phyloP scores from a whole-genome alignment of 2,888 invertebrate genomes.

The Melinaea marsaeus region DNA sequence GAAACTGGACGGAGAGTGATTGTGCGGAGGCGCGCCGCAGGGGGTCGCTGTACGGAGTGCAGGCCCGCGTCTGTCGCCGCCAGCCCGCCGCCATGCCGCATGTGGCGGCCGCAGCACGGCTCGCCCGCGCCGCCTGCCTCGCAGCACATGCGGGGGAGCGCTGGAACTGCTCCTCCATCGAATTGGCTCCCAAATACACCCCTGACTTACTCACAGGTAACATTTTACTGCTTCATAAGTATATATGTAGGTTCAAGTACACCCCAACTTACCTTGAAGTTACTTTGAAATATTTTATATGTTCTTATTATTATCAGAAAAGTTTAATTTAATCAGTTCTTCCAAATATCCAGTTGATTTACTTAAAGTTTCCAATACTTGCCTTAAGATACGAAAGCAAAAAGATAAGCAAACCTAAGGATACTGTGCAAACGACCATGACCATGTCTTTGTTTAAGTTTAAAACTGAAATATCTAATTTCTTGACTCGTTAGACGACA shows the following conservation, averaged over 20 bases:
- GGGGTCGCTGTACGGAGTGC: conserved; percentile 78
- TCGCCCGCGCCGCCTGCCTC: conserved; percentile 84
- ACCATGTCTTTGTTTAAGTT: too few species aligned
- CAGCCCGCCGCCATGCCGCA: conserved; percentile 84
- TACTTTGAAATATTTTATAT: conserved; percentile 21
- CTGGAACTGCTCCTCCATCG: conserved; percentile 91
- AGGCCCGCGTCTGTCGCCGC: conserved; percentile 81
- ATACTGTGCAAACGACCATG: too few species aligned
- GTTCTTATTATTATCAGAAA: too few species aligned
- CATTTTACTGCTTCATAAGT: conserved; percentile 13
- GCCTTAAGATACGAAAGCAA: too few species aligned
- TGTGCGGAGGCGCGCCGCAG: conserved; percentile 63
- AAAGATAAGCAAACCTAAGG: too few species aligned
- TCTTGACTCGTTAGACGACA: too few species aligned
- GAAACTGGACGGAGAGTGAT: conserved; percentile 71
- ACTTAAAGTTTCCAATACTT: too few species aligned
- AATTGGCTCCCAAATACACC: conserved; percentile 83
- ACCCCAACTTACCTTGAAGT: conserved; percentile 88
- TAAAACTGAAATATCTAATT: too few species aligned
- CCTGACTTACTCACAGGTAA: conserved; percentile 87
- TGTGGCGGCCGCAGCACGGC: conserved; percentile 84
- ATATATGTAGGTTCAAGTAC: too few species aligned
- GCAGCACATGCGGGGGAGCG: conserved; percentile 83
- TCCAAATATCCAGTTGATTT: too few species aligned
- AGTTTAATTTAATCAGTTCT: too few species aligned